phyloP scores from a whole-genome alignment of 2,888 invertebrate species.

The Meloe dianella region DNA sequence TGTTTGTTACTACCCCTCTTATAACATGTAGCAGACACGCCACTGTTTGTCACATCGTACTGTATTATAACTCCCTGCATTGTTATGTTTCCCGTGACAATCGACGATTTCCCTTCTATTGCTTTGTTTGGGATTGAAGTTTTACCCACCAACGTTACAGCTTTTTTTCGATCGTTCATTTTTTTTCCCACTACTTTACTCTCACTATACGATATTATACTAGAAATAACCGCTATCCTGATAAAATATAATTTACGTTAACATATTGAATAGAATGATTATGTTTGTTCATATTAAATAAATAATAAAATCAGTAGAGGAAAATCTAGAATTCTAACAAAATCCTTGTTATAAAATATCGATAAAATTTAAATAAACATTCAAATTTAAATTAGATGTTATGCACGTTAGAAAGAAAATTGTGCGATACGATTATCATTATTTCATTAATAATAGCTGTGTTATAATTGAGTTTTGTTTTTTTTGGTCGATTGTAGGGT shows the following conservation, averaged over 20 bases:
- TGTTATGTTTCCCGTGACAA: conserved; percentile 46
- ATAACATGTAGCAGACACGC: conserved; percentile 24
- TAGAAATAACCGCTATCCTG: conserved; percentile 19
- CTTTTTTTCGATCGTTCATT: conserved; percentile 18
- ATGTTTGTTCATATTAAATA: neutral
- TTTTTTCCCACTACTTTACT: conserved; percentile 35
- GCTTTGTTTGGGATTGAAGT: conserved; percentile 43
- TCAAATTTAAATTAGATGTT: conserved; percentile 19
- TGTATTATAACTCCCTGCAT: conserved; percentile 39
- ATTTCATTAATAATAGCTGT: too few species aligned
- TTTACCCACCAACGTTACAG: conserved; percentile 34
- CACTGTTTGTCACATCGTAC: conserved; percentile 44
- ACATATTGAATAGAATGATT: conserved; percentile 4
- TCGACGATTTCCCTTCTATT: conserved; percentile 46
- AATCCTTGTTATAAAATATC: too few species aligned
- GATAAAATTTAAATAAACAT: too few species aligned
- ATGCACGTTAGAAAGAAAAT: too few species aligned
- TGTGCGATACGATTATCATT: too few species aligned
- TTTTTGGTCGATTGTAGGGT: conserved; percentile 50
- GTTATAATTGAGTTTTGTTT: too few species aligned
- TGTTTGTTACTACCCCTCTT: conserved; percentile 3
- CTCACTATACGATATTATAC: neutral
- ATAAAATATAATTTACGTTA: conserved; percentile 17
- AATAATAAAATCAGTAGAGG: too few species aligned
- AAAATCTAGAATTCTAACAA: too few species aligned